phyloP scores from a whole-genome alignment of 2,113 vertebrate species.

The Pseudopipra pipra region DNA sequence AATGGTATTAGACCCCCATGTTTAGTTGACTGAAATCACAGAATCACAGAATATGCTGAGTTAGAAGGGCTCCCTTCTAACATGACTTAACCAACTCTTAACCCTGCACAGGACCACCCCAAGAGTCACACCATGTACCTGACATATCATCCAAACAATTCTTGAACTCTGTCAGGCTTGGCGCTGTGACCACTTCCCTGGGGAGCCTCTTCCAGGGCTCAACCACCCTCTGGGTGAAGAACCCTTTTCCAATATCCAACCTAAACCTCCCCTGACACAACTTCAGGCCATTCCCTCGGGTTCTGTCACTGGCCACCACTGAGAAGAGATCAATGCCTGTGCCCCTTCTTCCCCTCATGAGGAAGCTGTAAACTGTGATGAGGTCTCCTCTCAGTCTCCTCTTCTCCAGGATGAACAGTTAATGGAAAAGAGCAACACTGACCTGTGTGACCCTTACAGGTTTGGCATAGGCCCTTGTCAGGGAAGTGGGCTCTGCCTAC shows the following conservation, averaged over 20 bases:
- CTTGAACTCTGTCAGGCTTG: not conserved
- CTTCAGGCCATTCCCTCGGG: not conserved
- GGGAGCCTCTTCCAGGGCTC: not conserved
- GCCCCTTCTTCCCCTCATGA: not conserved
- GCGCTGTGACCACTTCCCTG: not conserved
- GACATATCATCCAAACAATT: not conserved
- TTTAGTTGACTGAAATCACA: not conserved
- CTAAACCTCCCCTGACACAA: not conserved
- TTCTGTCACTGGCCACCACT: not conserved
- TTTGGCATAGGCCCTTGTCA: not conserved
- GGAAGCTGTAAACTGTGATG: not conserved
- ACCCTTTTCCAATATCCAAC: not conserved
- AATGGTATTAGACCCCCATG: rapidly evolving
- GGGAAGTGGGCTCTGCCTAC: not conserved
- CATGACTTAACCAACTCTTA: not conserved
- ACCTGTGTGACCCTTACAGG: not conserved
- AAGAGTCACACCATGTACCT: not conserved
- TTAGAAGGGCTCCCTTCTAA: not conserved
- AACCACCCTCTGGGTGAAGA: not conserved
- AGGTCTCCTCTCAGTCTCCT: not conserved
- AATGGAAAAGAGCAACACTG: not conserved
- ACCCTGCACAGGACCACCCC: not conserved
- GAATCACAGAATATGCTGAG: not conserved
- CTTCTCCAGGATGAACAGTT: not conserved
- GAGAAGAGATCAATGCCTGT: not conserved